Conservation (phyloP, 2,113 vertebrate genomes). For the Okapia johnstoni region DNA sequence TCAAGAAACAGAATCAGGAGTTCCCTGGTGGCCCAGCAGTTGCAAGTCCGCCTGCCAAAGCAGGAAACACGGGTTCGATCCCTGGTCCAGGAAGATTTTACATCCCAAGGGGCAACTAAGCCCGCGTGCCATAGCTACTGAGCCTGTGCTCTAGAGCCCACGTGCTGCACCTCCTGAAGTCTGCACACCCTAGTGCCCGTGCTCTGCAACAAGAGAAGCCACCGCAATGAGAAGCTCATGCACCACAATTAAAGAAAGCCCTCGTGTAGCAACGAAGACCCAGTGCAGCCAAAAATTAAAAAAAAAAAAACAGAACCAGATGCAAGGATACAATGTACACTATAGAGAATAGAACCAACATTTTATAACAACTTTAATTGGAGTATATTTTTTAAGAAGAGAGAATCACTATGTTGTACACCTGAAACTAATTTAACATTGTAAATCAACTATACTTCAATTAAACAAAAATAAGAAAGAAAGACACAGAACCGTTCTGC, state of each 20-base stretch:
- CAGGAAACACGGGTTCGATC: not conserved
- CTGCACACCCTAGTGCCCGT: not conserved
- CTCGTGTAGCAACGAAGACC: not conserved
- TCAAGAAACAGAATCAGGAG: not conserved
- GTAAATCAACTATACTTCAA: not conserved
- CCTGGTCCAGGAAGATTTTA: not conserved
- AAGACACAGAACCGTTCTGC: not conserved
- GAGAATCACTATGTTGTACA: not conserved
- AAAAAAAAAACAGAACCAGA: not conserved
- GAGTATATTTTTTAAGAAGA: not conserved
- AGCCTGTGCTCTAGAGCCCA: not conserved
- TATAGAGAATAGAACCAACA: not conserved
- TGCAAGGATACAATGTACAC: not conserved
- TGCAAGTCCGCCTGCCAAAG: not conserved
- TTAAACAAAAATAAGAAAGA: not conserved
- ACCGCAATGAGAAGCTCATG: fast-evolving
- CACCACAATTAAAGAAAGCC: not conserved
- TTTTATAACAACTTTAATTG: not conserved
- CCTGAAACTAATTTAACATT: not conserved
- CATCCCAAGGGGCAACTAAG: not conserved
- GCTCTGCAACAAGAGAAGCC: not conserved
- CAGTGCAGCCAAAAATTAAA: not conserved
- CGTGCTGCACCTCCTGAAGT: not conserved
- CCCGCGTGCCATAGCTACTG: not conserved
- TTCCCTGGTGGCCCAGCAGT: not conserved